A percentile compares a stretch with the other conserved stretches of the same genome.
phyloP scores from a whole-genome alignment of 2,888 invertebrate species.

The Tribolium freemani region DNA sequence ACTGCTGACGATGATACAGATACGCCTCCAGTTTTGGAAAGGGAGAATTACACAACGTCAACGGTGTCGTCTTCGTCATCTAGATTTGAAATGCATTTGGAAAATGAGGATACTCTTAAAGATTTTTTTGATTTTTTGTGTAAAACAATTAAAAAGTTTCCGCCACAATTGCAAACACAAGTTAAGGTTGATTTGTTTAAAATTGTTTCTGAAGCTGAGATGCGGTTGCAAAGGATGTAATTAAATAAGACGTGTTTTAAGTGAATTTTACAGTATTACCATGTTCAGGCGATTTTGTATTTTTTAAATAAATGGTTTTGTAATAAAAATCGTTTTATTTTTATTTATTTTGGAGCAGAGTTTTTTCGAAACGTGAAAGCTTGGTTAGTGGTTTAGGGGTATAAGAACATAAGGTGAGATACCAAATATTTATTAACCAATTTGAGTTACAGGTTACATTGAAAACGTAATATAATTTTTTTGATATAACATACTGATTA shows the following conservation, averaged over 20 bases:
- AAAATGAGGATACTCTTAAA: constrained; percentile 11
- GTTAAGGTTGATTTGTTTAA: constrained; percentile 20
- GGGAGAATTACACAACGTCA: not conserved
- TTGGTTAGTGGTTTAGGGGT: not conserved
- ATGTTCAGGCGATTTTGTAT: too few species aligned
- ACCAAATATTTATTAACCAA: constrained; percentile 43
- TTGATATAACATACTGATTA: constrained; percentile 34
- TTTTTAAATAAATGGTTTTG: too few species aligned
- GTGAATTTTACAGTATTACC: too few species aligned
- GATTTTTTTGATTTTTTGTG: constrained; percentile 16
- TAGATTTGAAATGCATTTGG: not conserved
- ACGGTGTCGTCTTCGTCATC: not conserved
- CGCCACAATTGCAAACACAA: constrained; percentile 17
- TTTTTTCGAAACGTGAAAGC: too few species aligned
- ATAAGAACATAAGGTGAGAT: not conserved
- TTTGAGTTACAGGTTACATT: constrained; percentile 40
- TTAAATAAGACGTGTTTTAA: not conserved
- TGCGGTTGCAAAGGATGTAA: not conserved
- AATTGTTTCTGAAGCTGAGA: constrained; percentile 16
- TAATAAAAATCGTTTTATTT: too few species aligned
- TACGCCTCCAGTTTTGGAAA: not conserved
- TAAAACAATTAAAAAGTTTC: constrained; percentile 16
- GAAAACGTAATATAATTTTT: constrained; percentile 35
- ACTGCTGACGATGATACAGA: not conserved
- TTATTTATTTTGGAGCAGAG: too few species aligned